Evolutionary conservation across 2,888 invertebrate genomes (phyloP), one percentile per base, ranked within the genome.

Genomic region (Drosophila picticornis): DNA sequence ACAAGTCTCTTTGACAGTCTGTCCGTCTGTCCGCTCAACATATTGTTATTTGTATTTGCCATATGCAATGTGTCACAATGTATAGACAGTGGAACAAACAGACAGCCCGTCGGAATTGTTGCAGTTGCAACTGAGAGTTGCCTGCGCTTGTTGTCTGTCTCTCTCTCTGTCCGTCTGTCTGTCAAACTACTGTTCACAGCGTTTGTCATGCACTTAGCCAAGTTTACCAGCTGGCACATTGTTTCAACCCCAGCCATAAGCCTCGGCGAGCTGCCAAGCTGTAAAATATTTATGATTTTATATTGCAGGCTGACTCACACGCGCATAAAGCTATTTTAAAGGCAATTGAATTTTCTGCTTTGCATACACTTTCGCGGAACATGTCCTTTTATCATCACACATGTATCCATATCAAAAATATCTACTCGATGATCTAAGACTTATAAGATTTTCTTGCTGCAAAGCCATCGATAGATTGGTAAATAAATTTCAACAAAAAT

Each of bases 171-270:
- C 43, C 29, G 52, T 55, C 56, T 62, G 73, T 67, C 69, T 68
- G 79, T 79, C 81, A 80, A 74, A 67, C 81, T 73, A 74, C 72
- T 78, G 67, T 81, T 85, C 81, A 67, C 60, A 62, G 72, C 77
- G 77, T 78, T 88, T 85, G 86, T 79, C 86, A 75, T 88, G 84
- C 88, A 86, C 88, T 88, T 86, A 86, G 84, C 78, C 80, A 78
- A 81, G 58, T 75, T 81, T 63, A 46, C 67, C 68, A 85, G 72
- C 84, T 79, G 76, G 43, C 52, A 38, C 60, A 56, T 62, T 67
- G 53, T 67, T 67, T 62, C 31, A 53, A 56, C 56, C 27, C n/a
- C 25, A 40, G 38, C 40, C 11, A n/a, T 25, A 16, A 61, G 34
- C 51, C 22, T 22, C 31, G 36, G 52, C 52, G n/a, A 58, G 40